These are phyloP conservation scores for Corythornis vintsioides DNA, from an alignment of 2,113 vertebrate genomes.

Conservation along the genomic window DNA sequence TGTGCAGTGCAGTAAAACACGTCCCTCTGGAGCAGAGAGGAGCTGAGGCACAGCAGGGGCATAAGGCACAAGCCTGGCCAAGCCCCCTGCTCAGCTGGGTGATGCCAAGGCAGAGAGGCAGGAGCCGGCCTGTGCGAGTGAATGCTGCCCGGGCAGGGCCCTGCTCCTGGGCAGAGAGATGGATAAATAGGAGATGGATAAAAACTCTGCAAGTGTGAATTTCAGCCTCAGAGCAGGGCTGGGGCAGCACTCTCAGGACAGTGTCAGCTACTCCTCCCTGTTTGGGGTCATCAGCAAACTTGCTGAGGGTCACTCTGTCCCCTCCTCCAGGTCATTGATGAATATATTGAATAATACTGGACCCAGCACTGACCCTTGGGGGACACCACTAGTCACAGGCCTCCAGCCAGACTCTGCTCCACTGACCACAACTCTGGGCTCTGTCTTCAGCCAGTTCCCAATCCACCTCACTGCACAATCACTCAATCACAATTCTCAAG, in stretches of 20 bases:
- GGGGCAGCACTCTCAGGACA: background rate
- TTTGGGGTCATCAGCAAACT: too few species aligned
- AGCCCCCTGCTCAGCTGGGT: fast-evolving
- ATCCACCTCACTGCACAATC: too few species aligned
- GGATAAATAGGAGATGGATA: fast-evolving
- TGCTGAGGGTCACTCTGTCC: too few species aligned
- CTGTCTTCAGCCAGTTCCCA: too few species aligned
- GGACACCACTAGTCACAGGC: too few species aligned
- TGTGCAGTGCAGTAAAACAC: background rate
- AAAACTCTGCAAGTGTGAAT: background rate
- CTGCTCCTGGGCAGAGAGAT: background rate
- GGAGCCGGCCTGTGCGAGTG: fast-evolving
- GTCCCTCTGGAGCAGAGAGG: background rate
- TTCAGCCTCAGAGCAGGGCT: background rate
- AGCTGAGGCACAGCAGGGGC: background rate
- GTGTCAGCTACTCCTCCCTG: too few species aligned
- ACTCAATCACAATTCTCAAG: too few species aligned
- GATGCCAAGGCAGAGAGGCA: background rate
- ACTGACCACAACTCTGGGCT: too few species aligned
- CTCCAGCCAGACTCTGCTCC: too few species aligned
- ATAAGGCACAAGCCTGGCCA: background rate
- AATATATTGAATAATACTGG: too few species aligned
- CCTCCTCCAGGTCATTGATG: too few species aligned
- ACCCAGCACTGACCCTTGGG: too few species aligned
- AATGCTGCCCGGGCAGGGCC: fast-evolving